Evolutionary conservation across 2,888 invertebrate species (phyloP).

Genomic region (Dysmachus trigonus): DNA sequence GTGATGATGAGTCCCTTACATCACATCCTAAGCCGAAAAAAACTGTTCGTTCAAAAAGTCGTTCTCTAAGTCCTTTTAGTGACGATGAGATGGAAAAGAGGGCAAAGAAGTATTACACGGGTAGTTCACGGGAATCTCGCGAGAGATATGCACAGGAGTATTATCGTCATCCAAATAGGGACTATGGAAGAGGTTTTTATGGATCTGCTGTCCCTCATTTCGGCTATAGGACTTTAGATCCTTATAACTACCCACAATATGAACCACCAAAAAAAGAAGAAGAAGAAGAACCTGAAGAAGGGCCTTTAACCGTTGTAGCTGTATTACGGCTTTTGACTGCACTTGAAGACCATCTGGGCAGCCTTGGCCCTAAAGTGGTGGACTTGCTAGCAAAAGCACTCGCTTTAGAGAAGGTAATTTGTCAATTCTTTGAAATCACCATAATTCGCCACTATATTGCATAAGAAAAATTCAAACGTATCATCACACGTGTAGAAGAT

Average conservation of each 20-base stretch:
- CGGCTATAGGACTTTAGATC: constrained; percentile 58
- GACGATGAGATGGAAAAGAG: constrained; percentile 48
- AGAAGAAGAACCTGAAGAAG: constrained; percentile 65
- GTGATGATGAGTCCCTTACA: constrained; percentile 56
- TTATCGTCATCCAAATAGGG: not conserved
- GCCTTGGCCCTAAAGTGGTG: constrained; percentile 81
- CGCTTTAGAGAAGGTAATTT: constrained; percentile 73
- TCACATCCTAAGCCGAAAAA: not conserved
- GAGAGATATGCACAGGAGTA: constrained; percentile 20
- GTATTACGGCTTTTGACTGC: constrained; percentile 81
- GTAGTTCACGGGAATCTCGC: constrained; percentile 33
- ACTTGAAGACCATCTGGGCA: constrained; percentile 84
- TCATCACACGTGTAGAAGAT: not conserved
- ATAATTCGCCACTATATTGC: not conserved
- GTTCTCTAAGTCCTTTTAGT: constrained; percentile 51
- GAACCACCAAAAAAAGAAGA: constrained; percentile 55
- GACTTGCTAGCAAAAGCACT: constrained; percentile 80
- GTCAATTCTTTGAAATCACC: constrained; percentile 8
- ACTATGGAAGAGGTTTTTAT: constrained; percentile 38
- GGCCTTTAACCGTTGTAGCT: constrained; percentile 69
- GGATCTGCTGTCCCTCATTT: constrained; percentile 42
- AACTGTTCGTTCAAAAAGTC: constrained; percentile 43
- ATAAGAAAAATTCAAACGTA: not conserved
- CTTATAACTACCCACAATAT: constrained; percentile 61
- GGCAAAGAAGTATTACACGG: constrained; percentile 42